A percentile compares a stretch with the other conserved stretches of the same genome.
phyloP scores from a whole-genome alignment of 1,140 invertebrate genomes.

The Dinoponera quadriceps region DNA sequence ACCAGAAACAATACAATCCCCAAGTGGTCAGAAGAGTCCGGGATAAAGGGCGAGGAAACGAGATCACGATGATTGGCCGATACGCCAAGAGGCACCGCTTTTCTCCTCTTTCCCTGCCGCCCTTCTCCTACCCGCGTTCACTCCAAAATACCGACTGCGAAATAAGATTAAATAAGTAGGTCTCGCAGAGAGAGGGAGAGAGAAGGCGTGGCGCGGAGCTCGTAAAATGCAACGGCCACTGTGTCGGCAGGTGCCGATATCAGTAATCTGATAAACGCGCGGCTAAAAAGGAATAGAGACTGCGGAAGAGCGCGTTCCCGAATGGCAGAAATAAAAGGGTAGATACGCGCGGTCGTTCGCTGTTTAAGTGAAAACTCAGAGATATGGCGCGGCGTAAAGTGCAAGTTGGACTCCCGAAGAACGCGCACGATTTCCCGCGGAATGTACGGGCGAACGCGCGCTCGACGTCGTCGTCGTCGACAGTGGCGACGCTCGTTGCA shows the following conservation, averaged over 20 bases:
- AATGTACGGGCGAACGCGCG: not conserved
- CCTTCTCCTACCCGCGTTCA: not conserved
- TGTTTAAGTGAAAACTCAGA: conserved; percentile 59
- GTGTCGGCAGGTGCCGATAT: conserved; percentile 30
- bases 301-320: not conserved
- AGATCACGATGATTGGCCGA: conserved; percentile 36
- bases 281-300: not conserved
- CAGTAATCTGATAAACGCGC: conserved; percentile 31
- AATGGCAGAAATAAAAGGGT: conserved; percentile 49
- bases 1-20: conserved; percentile 41
- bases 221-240: conserved; percentile 30
- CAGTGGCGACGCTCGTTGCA: not conserved
- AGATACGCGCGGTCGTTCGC: conserved; percentile 27
- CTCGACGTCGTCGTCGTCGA: not conserved
- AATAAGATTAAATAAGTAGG: conserved; percentile 37
- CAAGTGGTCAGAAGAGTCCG: conserved; percentile 11
- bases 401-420: not conserved
- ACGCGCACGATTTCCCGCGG: conserved; percentile 46
- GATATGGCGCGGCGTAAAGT: conserved; percentile 41
- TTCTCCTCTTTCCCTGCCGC: not conserved
- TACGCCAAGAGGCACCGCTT: not conserved
- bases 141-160: not conserved
- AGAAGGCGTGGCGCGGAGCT: not conserved
- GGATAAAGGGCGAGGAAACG: conserved; percentile 31
- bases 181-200: conserved; percentile 4